Conservation (phyloP, 1,140 invertebrate species). For the Euwallacea fornicatus region DNA sequence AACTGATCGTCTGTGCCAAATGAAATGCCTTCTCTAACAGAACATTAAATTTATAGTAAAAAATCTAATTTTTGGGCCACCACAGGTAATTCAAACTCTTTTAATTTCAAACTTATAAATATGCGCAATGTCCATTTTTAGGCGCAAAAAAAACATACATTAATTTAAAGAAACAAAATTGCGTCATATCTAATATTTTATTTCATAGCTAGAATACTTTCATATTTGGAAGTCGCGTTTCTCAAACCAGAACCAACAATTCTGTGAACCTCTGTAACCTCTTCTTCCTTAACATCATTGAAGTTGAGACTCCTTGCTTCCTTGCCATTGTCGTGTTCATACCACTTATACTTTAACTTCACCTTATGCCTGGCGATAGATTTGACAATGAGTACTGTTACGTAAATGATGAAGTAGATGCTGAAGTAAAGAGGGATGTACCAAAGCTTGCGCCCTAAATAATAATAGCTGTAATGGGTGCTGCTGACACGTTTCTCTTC, state of each 20-base stretch:
- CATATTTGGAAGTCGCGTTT: slow-evolving; percentile 43
- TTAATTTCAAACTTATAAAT: not conserved
- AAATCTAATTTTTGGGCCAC: no score
- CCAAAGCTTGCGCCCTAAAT: slow-evolving; percentile 78
- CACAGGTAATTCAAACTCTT: no score
- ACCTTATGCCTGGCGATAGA: slow-evolving; percentile 77
- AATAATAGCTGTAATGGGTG: slow-evolving; percentile 76
- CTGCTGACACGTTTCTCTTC: slow-evolving; percentile 67
- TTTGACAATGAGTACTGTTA: slow-evolving; percentile 75
- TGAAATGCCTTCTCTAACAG: no score
- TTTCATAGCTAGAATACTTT: slow-evolving; percentile 43
- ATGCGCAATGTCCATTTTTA: not conserved
- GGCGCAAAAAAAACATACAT: slow-evolving; percentile 2
- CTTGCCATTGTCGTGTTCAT: slow-evolving; percentile 36
- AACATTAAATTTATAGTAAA: no score
- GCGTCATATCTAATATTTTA: slow-evolving; percentile 19
- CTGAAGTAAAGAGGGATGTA: slow-evolving; percentile 82
- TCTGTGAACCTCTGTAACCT: slow-evolving; percentile 33
- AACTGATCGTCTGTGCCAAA: no score
- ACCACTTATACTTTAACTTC: slow-evolving; percentile 48
- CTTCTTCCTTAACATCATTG: slow-evolving; percentile 35
- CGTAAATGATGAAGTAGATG: slow-evolving; percentile 80
- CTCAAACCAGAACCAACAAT: slow-evolving; percentile 45
- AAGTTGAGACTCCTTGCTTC: slow-evolving; percentile 36
- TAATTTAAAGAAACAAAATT: slow-evolving; percentile 16